Conservation (phyloP, 1,140 invertebrate species). For the Periplaneta americana region DNA sequence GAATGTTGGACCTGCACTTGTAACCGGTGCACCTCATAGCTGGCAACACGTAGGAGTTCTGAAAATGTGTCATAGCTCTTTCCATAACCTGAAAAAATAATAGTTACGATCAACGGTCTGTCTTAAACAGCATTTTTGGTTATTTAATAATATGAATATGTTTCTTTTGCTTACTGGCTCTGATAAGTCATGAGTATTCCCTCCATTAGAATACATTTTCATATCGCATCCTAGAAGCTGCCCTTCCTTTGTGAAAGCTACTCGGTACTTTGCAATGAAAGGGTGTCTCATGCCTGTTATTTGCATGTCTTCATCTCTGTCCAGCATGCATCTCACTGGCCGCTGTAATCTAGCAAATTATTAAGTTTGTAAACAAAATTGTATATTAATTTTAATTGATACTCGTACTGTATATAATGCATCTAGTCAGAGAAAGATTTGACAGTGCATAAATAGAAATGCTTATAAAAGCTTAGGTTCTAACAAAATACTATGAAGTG, state of each 20-base stretch:
- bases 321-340: conserved; percentile 83
- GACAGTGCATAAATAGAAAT: no score
- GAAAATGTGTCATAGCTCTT: conserved; percentile 70
- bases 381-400: no score
- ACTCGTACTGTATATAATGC: no score
- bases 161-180: no score
- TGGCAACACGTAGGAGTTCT: conserved; percentile 73
- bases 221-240: conserved; percentile 63
- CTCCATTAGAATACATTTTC: conserved; percentile 76
- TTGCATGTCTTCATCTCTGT: conserved; percentile 92
- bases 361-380: no score
- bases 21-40: conserved; percentile 59
- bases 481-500: no score
- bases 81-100: conserved; percentile 55
- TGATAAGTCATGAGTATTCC: conserved; percentile 81
- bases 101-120: neutral
- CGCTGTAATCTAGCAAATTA: no score
- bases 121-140: neutral
- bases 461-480: no score
- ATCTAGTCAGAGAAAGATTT: no score
- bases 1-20: conserved; percentile 77
- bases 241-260: conserved; percentile 71
- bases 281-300: conserved; percentile 84
- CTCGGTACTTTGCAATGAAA: conserved; percentile 81
- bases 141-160: no score